Evolutionary conservation across 2,113 vertebrate genomes (phyloP).

Genomic region (Takifugu bimaculatus): DNA sequence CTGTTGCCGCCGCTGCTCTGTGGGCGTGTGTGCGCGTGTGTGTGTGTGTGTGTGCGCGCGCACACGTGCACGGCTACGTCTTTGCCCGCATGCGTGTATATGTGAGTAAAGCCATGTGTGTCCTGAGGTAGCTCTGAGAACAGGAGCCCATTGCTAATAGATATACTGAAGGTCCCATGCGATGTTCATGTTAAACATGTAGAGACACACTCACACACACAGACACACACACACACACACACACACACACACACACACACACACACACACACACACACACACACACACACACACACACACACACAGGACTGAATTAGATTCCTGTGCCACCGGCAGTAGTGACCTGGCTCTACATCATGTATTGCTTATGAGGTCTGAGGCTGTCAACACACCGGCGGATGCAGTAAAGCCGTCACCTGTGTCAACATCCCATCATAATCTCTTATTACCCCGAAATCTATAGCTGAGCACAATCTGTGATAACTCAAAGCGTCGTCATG

Average conservation of each 20-base stretch:
- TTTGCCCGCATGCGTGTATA: constrained; percentile 15
- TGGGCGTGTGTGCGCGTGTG: constrained; percentile 13
- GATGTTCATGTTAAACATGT: constrained; percentile 60
- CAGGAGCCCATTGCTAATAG: constrained; percentile 70
- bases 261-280: not conserved
- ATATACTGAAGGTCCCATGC: constrained; percentile 69
- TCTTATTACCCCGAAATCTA: too few species aligned
- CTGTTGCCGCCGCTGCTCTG: constrained; percentile 19
- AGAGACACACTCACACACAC: constrained; percentile 14
- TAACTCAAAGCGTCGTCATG: too few species aligned
- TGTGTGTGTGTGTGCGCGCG: constrained; percentile 12
- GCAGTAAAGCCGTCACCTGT: too few species aligned
- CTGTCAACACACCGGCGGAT: too few species aligned
- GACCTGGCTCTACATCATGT: too few species aligned
- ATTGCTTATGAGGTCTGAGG: too few species aligned
- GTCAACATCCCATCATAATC: too few species aligned
- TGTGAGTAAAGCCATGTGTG: constrained; percentile 73
- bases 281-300: constrained; percentile 9
- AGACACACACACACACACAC: constrained; percentile 2
- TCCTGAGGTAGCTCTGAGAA: constrained; percentile 62
- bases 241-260: constrained; percentile 9
- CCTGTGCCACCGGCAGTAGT: too few species aligned
- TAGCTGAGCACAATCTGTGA: too few species aligned
- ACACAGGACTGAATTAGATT: not conserved
- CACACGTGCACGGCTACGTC: not conserved